Conservation (phyloP, 2,113 vertebrate genomes). For the Melierax canorus region DNA sequence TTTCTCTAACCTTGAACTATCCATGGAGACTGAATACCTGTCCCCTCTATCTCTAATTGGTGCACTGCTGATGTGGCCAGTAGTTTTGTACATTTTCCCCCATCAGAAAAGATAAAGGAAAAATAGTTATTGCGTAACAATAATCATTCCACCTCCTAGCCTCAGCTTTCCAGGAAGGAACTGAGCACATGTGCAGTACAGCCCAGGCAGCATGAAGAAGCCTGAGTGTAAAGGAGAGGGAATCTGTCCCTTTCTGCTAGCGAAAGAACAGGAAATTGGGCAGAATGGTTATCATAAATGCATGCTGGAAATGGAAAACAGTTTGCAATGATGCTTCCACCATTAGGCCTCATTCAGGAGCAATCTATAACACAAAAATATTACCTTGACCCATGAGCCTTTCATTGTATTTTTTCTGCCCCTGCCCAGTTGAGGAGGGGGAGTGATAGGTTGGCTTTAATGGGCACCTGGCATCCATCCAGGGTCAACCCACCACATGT, state of each 20-base stretch:
- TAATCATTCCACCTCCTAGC: neutral
- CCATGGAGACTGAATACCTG: neutral
- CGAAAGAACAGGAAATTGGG: conserved; percentile 19
- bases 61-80: neutral
- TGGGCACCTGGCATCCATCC: too few species aligned
- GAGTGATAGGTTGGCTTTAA: neutral
- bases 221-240: neutral
- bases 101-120: conserved; percentile 6
- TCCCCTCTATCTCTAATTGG: conserved; percentile 24
- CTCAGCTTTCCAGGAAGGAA: neutral
- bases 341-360: conserved; percentile 10
- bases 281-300: conserved; percentile 17
- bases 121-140: neutral
- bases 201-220: neutral
- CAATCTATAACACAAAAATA: neutral
- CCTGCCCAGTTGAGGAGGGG: neutral
- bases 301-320: neutral
- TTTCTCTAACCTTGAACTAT: conserved; percentile 53
- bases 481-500: neutral
- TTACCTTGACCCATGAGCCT: neutral
- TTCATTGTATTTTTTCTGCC: neutral
- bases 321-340: neutral
- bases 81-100: neutral
- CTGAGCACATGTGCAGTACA: neutral
- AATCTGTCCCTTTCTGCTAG: neutral